Conservation (phyloP, 2,888 invertebrate genomes). For the Melinopterus prodromus region DNA sequence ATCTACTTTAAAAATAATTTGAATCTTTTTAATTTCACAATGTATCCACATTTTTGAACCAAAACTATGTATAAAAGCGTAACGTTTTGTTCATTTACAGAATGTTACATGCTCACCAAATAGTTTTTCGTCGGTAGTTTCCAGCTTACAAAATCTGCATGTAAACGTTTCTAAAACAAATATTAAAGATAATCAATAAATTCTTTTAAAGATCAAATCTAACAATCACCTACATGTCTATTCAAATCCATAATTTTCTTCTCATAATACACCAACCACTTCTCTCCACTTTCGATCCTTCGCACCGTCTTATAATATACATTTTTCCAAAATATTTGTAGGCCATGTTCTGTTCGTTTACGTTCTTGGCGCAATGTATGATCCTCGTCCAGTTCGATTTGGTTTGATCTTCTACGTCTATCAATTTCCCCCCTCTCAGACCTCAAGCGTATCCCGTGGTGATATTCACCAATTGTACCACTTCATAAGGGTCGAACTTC, state of each 20-base stretch:
- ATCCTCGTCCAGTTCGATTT: conserved; percentile 67
- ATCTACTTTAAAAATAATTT: too few species aligned
- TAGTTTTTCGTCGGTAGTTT: not conserved
- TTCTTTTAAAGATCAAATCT: too few species aligned
- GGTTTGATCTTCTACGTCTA: conserved; percentile 61
- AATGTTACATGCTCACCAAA: too few species aligned
- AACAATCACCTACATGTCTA: too few species aligned
- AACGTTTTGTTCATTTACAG: too few species aligned
- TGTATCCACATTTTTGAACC: too few species aligned
- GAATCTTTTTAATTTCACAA: too few species aligned
- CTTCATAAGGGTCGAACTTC: conserved; percentile 49
- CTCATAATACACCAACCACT: conserved; percentile 61
- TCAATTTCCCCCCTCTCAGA: conserved; percentile 42
- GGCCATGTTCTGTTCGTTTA: conserved; percentile 65
- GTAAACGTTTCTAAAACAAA: not conserved
- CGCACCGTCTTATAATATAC: conserved; percentile 61
- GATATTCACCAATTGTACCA: conserved; percentile 27
- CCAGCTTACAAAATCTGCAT: not conserved
- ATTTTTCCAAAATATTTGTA: conserved; percentile 65
- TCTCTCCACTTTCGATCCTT: conserved; percentile 53
- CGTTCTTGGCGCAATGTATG: conserved; percentile 64
- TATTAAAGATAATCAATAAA: too few species aligned
- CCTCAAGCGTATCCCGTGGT: conserved; percentile 24
- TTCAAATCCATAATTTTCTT: too few species aligned
- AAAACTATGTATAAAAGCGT: too few species aligned